phyloP scores from a whole-genome alignment of 2,113 vertebrate genomes.

The Ranitomeya variabilis region DNA sequence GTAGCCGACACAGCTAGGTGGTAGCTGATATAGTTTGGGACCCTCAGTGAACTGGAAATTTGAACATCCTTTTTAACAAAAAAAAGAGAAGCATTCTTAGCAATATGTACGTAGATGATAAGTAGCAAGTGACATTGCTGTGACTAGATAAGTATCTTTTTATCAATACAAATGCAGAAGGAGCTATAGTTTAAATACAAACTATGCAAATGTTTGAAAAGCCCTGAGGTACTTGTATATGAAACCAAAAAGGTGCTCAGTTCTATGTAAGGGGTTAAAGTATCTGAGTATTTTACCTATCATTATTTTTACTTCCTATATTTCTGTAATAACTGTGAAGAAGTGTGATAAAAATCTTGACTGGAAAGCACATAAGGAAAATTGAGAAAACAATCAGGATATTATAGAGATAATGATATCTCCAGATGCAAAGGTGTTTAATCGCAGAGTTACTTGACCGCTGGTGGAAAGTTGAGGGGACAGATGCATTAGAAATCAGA shows the following conservation, averaged over 20 bases:
- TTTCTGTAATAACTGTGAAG: not conserved
- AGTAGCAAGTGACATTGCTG: not conserved
- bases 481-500: not conserved
- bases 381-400: not conserved
- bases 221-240: not conserved
- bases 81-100: too few species aligned
- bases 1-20: too few species aligned
- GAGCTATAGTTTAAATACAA: too few species aligned
- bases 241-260: not conserved
- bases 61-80: too few species aligned
- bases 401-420: not conserved
- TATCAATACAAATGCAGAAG: not conserved
- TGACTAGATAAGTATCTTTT: not conserved
- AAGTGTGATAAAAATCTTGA: not conserved
- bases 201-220: not conserved
- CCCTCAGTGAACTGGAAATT: too few species aligned
- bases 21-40: too few species aligned
- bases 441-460: not conserved
- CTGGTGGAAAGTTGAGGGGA: not conserved
- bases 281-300: not conserved
- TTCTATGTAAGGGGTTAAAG: not conserved
- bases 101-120: not conserved
- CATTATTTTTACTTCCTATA: not conserved
- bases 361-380: not conserved
- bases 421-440: not conserved